phyloP scores from a whole-genome alignment of 2,888 invertebrate genomes.

The Cantharis lateralis region DNA sequence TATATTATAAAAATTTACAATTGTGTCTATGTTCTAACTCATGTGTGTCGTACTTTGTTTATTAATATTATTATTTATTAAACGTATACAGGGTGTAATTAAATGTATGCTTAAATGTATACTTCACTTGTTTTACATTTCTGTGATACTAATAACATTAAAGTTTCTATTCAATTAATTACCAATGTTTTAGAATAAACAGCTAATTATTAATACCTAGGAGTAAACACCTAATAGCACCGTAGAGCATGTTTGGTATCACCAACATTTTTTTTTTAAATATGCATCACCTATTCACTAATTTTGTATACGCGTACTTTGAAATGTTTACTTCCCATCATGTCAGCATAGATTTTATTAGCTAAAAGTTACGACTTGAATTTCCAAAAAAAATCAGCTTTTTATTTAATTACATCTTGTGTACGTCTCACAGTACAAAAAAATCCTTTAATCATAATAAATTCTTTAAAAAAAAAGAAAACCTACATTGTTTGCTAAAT shows the following conservation, averaged over 20 bases:
- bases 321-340: not conserved
- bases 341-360: not conserved
- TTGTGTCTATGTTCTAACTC: not conserved
- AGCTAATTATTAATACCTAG: not conserved
- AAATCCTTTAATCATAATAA: not conserved
- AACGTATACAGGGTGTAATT: constrained; percentile 3
- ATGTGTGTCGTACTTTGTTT: not conserved
- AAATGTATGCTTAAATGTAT: not conserved
- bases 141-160: not conserved
- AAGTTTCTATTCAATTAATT: not conserved
- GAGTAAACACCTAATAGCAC: not conserved
- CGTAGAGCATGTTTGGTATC: not conserved
- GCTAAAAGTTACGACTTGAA: no score
- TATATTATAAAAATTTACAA: not conserved
- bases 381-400: not conserved
- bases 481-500: constrained; percentile 2
- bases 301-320: no score
- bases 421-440: not conserved
- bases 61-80: not conserved
- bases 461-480: not conserved
- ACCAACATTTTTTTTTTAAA: not conserved
- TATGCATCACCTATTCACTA: not conserved
- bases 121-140: not conserved
- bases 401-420: not conserved
- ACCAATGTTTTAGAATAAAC: no score